These are phyloP conservation scores for Kryphioiulus occultus DNA, from an alignment of 2,888 invertebrate species.

Conservation along the genomic window DNA sequence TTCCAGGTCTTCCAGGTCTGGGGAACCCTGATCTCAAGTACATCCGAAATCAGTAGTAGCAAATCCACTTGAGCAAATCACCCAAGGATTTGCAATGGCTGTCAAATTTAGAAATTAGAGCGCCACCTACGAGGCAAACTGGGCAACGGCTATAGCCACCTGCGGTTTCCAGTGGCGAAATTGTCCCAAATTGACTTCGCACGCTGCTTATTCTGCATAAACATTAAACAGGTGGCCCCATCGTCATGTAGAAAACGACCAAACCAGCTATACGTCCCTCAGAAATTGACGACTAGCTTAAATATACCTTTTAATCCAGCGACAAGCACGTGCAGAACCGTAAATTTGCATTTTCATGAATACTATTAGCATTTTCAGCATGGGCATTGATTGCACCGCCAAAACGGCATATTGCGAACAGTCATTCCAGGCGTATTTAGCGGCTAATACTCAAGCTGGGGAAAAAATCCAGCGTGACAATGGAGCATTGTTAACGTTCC, in stretches of 20 bases:
- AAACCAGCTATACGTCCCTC: background rate
- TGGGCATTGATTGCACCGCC: background rate
- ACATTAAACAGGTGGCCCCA: too few species aligned
- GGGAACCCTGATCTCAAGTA: too few species aligned
- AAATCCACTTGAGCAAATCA: too few species aligned
- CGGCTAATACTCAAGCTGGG: background rate
- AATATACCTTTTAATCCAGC: background rate
- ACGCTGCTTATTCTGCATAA: too few species aligned
- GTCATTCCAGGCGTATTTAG: background rate
- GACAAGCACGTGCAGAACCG: background rate
- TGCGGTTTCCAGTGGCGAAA: too few species aligned
- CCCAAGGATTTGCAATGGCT: too few species aligned
- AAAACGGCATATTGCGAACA: background rate
- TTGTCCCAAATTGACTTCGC: too few species aligned
- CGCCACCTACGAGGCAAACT: too few species aligned
- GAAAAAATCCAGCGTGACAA: background rate
- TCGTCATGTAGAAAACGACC: background rate
- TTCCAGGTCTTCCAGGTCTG: too few species aligned
- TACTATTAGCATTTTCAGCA: background rate
- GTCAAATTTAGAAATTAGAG: too few species aligned
- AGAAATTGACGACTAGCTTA: background rate
- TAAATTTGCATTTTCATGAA: slow-evolving; percentile 27
- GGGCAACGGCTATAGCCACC: too few species aligned
- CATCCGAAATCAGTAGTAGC: too few species aligned
- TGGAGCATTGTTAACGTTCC: background rate